phyloP scores from a whole-genome alignment of 92 coral and sea anemone genomes.

The Heteractis magnifica region DNA sequence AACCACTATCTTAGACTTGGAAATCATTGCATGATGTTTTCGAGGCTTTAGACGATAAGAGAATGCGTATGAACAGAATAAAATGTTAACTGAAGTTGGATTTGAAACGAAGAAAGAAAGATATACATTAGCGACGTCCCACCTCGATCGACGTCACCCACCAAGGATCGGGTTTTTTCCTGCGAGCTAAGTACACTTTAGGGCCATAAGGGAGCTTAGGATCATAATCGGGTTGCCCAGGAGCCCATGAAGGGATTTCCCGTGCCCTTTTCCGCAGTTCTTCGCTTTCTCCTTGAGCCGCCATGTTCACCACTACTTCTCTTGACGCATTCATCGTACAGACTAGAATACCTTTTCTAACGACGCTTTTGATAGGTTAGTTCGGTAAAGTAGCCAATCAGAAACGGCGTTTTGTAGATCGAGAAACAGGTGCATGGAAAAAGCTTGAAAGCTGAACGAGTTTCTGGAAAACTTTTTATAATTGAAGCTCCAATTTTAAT shows the following conservation, averaged over 20 bases:
- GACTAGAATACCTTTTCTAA: conserved; percentile 28
- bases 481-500: not conserved
- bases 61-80: not conserved
- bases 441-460: not conserved
- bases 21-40: not conserved
- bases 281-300: conserved; percentile 62
- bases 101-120: not conserved
- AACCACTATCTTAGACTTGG: not conserved
- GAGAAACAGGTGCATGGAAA: conserved; percentile 6
- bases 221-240: conserved; percentile 88
- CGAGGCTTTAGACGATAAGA: not conserved
- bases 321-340: conserved; percentile 27
- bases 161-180: conserved; percentile 96
- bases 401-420: conserved; percentile 4
- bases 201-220: conserved; percentile 95
- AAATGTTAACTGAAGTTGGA: not conserved
- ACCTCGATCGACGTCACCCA: conserved; percentile 98
- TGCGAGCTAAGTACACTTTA: conserved; percentile 86
- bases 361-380: conserved; percentile 26
- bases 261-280: conserved; percentile 75
- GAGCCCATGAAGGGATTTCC: conserved; percentile 86
- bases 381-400: conserved; percentile 18
- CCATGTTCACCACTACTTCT: conserved; percentile 55
- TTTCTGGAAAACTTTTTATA: not conserved
- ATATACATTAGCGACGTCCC: conserved; percentile 5